Percentiles rank a stretch among this genome's conserved stretches.
Evolutionary conservation across 2,888 invertebrate species (phyloP).

Genomic region (Cloeon dipterum): DNA sequence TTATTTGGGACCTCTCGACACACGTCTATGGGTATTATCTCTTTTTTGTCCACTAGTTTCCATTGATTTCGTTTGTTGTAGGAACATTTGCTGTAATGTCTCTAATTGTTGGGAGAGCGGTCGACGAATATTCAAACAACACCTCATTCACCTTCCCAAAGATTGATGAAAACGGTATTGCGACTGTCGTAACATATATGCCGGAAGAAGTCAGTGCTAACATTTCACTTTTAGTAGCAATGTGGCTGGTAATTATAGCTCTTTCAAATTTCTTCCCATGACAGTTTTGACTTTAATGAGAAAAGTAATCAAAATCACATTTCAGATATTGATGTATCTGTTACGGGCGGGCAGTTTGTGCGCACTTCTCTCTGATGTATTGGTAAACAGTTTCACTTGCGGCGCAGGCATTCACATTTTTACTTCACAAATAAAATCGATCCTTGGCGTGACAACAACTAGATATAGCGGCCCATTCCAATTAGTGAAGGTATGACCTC

Average conservation of each 20-base stretch:
- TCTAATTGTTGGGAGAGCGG: slow-evolving; percentile 14
- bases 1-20: slow-evolving; percentile 41
- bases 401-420: slow-evolving; percentile 48
- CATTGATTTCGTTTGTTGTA: no score
- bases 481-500: neutral
- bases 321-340: slow-evolving; percentile 33
- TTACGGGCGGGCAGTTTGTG: slow-evolving; percentile 33
- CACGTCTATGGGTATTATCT: slow-evolving; percentile 33
- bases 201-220: neutral
- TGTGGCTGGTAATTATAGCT: neutral
- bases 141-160: neutral
- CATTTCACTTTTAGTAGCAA: neutral
- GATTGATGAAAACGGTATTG: neutral
- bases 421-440: slow-evolving; percentile 37
- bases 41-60: neutral
- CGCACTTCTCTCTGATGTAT: slow-evolving; percentile 33
- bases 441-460: slow-evolving; percentile 26
- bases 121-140: slow-evolving; percentile 2
- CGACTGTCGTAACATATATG: neutral
- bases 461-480: neutral
- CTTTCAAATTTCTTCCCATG: no score
- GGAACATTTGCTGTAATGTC: slow-evolving; percentile 5
- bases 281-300: neutral
- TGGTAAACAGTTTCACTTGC: slow-evolving; percentile 49
- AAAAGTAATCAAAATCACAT: neutral